Evolutionary conservation across 2,888 invertebrate species (phyloP).

Genomic region (Drosophila tripunctata): DNA sequence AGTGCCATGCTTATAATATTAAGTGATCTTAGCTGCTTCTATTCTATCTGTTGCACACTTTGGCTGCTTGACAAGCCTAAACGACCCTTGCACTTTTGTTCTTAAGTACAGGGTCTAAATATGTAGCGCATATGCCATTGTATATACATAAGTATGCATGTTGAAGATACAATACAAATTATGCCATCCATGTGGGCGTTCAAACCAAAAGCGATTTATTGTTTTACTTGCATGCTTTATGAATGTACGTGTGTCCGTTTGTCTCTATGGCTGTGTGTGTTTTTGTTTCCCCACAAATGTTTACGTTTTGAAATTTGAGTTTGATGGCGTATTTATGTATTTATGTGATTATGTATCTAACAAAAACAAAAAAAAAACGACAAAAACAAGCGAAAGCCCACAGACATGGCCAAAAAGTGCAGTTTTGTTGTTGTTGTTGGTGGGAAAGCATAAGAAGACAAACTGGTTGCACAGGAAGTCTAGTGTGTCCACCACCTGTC

Average conservation of each 20-base stretch:
- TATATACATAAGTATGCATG: background rate
- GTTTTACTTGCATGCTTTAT: too few relatives aligned
- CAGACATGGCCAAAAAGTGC: slow-evolving; percentile 24
- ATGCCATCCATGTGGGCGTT: slow-evolving; percentile 60
- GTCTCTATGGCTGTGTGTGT: too few relatives aligned
- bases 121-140: too few relatives aligned
- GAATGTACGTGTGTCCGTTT: too few relatives aligned
- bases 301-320: slow-evolving; percentile 54
- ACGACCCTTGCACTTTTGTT: too few relatives aligned
- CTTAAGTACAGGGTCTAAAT: too few relatives aligned
- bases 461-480: slow-evolving; percentile 70
- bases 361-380: slow-evolving; percentile 15
- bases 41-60: too few relatives aligned
- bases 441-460: slow-evolving; percentile 53
- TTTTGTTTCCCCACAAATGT: too few relatives aligned
- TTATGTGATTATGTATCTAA: slow-evolving; percentile 2
- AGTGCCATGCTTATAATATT: too few relatives aligned
- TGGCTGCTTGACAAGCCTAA: too few relatives aligned
- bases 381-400: slow-evolving; percentile 20
- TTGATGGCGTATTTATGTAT: slow-evolving; percentile 29
- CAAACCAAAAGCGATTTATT: slow-evolving; percentile 38
- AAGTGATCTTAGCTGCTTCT: too few relatives aligned
- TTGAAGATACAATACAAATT: slow-evolving; percentile 30
- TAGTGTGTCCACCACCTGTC: slow-evolving; percentile 63
- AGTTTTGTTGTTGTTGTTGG: slow-evolving; percentile 17